Base-by-base conservation (phyloP, 2,888 invertebrate genomes). In the Drosophila paramelanica region DNA sequence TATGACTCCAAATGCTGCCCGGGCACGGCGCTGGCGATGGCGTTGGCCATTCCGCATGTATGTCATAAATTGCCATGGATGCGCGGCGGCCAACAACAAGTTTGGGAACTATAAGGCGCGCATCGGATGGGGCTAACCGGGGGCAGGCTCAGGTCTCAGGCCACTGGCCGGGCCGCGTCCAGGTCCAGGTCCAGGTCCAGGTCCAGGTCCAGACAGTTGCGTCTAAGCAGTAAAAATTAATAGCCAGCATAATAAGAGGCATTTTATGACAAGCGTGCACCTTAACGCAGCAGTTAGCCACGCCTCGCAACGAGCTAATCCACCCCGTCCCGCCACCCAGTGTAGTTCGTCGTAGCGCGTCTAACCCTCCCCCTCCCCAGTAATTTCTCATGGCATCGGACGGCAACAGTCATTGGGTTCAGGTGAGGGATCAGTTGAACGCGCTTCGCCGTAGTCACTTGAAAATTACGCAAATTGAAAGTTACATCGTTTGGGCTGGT, bases 211-310 rank as follows among this genome's bases (percentile, higher is more conserved):
- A 8, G 50, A 55, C 50, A 33, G 47, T 70, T 78, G 75, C 72
- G 78, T 73, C 88, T 77, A 73, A 83, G 88, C 88, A 81, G 77
- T 88, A 85, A 90, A 85, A 90, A 90, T 90, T 90, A 88, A 88
- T 88, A 88, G 89, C 73, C 77, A 88, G 84, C 90, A 88, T 88
- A 88, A 90, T 90, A 90, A 90, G 88, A 84, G 83, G 88, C 78
- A 88, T 89, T 89, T 89, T 88, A 88, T 89, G 89, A 86, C 81
- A 88, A 73, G 81, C 81, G 78, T 83, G 87, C 84, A 88, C 83
- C 83, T 88, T 73, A 79, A 77, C 80, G 76, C 79, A 71, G 68
- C 79, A 65, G 76, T 79, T 67, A 64, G 67, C 81, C 70, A 73
- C 65, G 69, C 77, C 83, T 57, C 53, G 23, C 67, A 47, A 53